These are phyloP conservation scores for Sphenopsis melanotis DNA, from an alignment of 2,797 vertebrate species.

Conservation along the genomic window DNA sequence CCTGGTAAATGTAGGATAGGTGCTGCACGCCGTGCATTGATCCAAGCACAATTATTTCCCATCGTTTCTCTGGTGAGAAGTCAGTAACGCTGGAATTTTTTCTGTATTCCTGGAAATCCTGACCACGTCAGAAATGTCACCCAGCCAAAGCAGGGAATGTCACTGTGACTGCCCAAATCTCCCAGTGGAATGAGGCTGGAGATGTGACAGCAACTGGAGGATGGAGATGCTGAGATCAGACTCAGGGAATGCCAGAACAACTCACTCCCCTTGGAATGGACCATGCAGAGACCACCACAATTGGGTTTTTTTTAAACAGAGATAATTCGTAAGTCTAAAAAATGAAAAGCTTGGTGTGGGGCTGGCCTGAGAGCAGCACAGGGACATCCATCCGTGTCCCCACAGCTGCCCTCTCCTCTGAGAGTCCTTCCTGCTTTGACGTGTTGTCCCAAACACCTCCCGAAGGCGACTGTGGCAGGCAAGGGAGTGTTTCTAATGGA, in stretches of 20 bases:
- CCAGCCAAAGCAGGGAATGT: background rate
- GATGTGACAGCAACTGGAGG: background rate
- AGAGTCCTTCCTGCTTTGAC: conserved; percentile 32
- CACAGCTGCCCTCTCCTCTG: background rate
- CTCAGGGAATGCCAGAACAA: background rate
- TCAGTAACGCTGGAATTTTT: background rate
- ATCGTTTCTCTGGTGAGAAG: background rate
- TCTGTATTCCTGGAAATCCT: background rate
- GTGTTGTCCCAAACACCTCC: conserved; percentile 1
- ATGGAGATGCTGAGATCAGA: background rate
- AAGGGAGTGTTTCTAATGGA: background rate
- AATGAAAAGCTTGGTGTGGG: background rate
- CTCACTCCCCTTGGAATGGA: fast-evolving
- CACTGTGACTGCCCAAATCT: background rate
- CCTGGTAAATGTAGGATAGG: fast-evolving
- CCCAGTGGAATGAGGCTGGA: background rate
- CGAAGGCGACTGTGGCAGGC: background rate
- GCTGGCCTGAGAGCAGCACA: background rate
- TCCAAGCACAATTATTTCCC: background rate
- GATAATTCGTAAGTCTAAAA: background rate
- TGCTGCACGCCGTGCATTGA: fast-evolving
- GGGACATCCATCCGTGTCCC: background rate
- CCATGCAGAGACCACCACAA: fast-evolving
- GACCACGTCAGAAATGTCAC: background rate
- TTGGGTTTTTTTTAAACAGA: background rate